These are phyloP conservation scores for Phyllostomus discolor DNA, from an alignment of 2,113 vertebrate genomes.

Conservation along the genomic window DNA sequence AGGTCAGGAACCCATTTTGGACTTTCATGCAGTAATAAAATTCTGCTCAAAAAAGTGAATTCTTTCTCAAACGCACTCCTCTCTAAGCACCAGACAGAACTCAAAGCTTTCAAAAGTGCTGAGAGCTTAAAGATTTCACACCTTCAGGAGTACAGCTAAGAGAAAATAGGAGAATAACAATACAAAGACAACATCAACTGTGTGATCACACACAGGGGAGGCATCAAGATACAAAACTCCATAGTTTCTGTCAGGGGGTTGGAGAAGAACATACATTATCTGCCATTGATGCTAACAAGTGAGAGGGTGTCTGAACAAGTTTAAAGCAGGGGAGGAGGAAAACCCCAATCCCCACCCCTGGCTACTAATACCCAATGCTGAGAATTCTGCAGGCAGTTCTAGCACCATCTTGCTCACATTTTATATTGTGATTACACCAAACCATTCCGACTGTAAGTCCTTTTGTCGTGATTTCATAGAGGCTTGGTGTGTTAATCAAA, in stretches of 20 bases:
- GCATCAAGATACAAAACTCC: background rate
- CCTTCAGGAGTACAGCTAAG: background rate
- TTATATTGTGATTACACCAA: constrained; percentile 44
- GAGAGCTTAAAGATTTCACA: background rate
- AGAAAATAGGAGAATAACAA: background rate
- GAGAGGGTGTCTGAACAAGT: background rate
- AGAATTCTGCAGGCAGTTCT: background rate
- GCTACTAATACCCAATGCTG: background rate
- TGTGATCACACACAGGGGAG: background rate
- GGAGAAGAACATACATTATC: background rate
- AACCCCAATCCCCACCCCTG: background rate
- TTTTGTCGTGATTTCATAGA: constrained; percentile 65
- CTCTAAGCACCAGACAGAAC: background rate
- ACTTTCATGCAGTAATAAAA: background rate
- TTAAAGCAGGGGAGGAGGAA: background rate
- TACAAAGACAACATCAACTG: background rate
- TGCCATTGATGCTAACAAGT: background rate
- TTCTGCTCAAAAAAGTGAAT: background rate
- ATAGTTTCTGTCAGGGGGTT: background rate
- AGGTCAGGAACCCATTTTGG: background rate
- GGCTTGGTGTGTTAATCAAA: constrained; percentile 77
- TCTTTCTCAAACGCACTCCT: background rate
- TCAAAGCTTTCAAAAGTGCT: background rate
- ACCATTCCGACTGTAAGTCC: constrained; percentile 46
- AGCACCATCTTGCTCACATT: background rate